Base-by-base conservation (phyloP, 2,888 invertebrate species). In the Drosophila lacicola region DNA sequence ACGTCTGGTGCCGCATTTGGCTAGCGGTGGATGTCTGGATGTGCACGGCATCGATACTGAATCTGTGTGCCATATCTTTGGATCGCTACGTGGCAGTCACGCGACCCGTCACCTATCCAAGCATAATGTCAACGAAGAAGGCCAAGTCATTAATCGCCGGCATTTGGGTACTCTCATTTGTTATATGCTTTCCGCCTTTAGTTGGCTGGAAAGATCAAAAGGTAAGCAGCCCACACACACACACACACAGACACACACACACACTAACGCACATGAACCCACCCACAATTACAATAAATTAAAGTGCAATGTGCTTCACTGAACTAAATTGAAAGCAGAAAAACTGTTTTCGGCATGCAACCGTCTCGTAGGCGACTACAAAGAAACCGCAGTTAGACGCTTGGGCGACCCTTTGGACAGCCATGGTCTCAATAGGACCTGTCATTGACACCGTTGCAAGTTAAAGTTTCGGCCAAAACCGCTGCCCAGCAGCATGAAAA, bases 1-100 rank as follows among this genome's bases (percentile, higher is more conserved):
- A 96, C 92, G 94, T 97, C 46, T 98, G 98, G 98, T 99, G 99
- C 93, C 96, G 97, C 70, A 95, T 98, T 78, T 99, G 99, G 99
- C 94, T 99, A 74, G 98, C 99, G 0, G 95, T 98, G 63, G 99
- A 99, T 93, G 99, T 99, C 11, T 98, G 98, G 98, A 97, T 99
- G 96, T 99, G 98, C 93, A 99, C 99, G 0, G 98, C 99, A 0
- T 98, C 98, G 84, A 99, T 99, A 89, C 94, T 99, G 82, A 99
- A 99, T 93, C 94, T 99, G 60, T 98, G 98, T 91, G 98, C 98
- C 86, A 99, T 99, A 91, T 98, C 98, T 14, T 93, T 99, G 90
- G 97, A 97, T 93, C 95, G 99, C 92, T 99, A 99, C 93, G 96
- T 99, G 86, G 99, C 99, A 25, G 98, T 99, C 70, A 98, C 98